Base-by-base conservation (phyloP, 2,888 invertebrate genomes). In the Rhamphomyia laevipes region DNA sequence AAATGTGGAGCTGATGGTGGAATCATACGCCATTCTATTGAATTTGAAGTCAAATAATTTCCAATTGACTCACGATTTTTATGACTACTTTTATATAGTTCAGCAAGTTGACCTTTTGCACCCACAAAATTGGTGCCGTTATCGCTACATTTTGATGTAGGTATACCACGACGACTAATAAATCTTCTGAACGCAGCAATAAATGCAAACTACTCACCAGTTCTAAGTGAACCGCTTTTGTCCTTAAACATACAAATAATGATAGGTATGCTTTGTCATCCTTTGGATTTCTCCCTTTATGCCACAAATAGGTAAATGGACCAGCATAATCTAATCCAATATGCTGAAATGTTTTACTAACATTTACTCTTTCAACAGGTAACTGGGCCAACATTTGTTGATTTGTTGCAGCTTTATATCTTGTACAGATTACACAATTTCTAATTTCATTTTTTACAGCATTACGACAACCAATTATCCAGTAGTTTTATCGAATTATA, bases 231-330 rank as follows among this genome's bases (percentile, higher is more conserved):
- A 13, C 13, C 6, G 35, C 35, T 35, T 35, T 35, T 6, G 35
- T n/a, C 2, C 35, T 35, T 13, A 35, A 35, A 35, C 35, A 35
- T 35, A 35, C 38, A 47, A 53, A 57, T 38, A 53, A 15, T 30
- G 52, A 47, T 38, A 58, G 17, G 46, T 57, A 59, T 9, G 54
- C 48, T 46, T 59, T 58, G 11, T 42, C 43, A 4, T 45, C 50
- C 35, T 48, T 48, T 4, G 51, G 49, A 31, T 55, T 53, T 17
- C 55, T 42, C 4, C 27, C 23, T n/a, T 42, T 42, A 10, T 42
- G 21, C 15, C 40, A 38, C 41, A 53, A 55, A 3, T 53, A 43
- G 4, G 18, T 31, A 30, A 53, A 43, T 12, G 52, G 53, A 38
- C 54, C 52, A 15, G 42, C 51, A 37, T 50, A 54, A 43, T 54